These are phyloP conservation scores for Phaethornis superciliosus DNA, from an alignment of 2,113 vertebrate genomes.

Conservation along the genomic window DNA sequence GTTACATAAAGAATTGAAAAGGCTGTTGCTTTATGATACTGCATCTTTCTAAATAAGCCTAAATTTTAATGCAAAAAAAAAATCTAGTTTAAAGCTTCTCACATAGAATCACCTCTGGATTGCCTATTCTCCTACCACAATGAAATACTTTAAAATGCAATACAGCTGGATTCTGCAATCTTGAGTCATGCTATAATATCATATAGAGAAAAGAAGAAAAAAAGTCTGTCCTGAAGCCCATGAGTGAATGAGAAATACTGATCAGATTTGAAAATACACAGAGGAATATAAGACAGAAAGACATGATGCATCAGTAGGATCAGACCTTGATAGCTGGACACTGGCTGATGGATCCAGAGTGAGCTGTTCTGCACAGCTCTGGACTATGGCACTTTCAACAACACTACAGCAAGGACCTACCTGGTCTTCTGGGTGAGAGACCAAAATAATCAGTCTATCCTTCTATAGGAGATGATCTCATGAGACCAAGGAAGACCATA, in stretches of 20 bases:
- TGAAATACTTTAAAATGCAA: background rate
- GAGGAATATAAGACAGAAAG: background rate
- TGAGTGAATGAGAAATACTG: background rate
- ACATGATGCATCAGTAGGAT: accelerated
- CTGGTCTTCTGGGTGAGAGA: background rate
- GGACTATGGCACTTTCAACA: background rate
- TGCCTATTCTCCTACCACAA: background rate
- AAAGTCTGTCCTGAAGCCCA: background rate
- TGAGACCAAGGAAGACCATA: background rate
- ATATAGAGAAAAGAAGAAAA: background rate
- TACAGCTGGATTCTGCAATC: background rate
- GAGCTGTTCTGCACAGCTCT: background rate
- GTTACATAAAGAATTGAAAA: background rate
- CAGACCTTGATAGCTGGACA: background rate
- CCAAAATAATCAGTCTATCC: background rate
- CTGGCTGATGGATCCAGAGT: background rate
- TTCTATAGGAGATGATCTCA: background rate
- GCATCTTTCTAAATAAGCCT: background rate
- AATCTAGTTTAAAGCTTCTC: background rate
- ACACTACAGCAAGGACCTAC: background rate
- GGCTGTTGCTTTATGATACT: background rate
- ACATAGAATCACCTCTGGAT: background rate
- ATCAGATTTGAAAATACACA: background rate
- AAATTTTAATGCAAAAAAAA: background rate
- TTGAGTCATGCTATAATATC: background rate